Evolutionary conservation across 2,113 vertebrate species (phyloP), one percentile per base, ranked within the genome.

Genomic region (Protobothrops flavoviridis): DNA sequence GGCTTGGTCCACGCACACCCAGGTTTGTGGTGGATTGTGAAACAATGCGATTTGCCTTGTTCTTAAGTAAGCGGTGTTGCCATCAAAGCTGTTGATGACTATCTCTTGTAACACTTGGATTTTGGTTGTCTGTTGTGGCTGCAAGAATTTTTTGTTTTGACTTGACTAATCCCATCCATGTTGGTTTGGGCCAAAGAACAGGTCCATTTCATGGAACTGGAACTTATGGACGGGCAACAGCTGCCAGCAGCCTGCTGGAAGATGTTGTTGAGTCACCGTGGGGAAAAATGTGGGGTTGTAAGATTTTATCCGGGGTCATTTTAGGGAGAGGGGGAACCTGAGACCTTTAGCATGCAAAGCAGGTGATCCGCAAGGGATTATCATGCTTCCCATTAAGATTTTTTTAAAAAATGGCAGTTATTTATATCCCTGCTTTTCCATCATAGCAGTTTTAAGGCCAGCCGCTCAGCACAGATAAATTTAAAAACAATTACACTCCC

Each of bases 141-240:
- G n/a, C n/a, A 74, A 39, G 69, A 17, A 39, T 81, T 2, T 8
- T 39, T 39, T 81, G 69, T 39, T 81, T 81, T 81, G 61, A 20
- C 0, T 81, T 17, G 33, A 39, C 69, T 81, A 81, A 81, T 39
- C 33, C 6, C 7, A 81, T 81, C 69, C 33, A 20, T 0, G 33
- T 2, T 39, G 33, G 6, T 39, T 21, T 81, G 69, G 69, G n/a
- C 69, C 69, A 81, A 81, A 39, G 7, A 9, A 20, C 2, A 1
- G 69, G n/a, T 7, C n/a, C 69, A 33, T 74, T 74, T 7, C n/a
- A 74, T 20, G 29, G 29, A 69, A 6, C 13, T 15, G n/a, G 29
- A 33, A 5, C 5, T 0, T 0, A 2, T 20, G 69, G n/a, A 3
- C 17, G n/a, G 13, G 64, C 13, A 29, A 6, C 29, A 33, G 17